Evolutionary conservation across 2,888 invertebrate species (phyloP).

Genomic region (Neoitamus cyanurus): DNA sequence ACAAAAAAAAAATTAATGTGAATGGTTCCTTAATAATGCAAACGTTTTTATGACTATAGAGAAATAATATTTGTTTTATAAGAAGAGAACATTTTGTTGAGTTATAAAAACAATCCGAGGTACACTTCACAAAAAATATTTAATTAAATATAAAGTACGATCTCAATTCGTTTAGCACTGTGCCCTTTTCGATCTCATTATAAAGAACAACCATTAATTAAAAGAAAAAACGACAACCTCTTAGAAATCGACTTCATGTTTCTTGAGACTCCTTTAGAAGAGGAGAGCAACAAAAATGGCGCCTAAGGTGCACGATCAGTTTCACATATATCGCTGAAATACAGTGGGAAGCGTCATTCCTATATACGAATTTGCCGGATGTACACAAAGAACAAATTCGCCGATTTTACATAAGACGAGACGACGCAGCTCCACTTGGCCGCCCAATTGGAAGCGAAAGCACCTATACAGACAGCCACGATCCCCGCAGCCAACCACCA

Average conservation of each 20-base stretch:
- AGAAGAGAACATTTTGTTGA: no score
- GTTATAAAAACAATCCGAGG: no score
- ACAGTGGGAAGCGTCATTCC: neutral
- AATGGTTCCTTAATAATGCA: no score
- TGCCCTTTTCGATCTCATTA: neutral
- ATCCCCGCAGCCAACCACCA: neutral
- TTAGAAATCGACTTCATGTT: neutral
- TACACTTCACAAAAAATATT: no score
- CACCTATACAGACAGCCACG: neutral
- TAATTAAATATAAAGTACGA: neutral
- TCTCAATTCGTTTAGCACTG: neutral
- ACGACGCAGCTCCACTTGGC: neutral
- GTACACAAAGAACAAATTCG: constrained; percentile 13
- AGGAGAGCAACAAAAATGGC: neutral
- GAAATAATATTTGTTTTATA: no score
- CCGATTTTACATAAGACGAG: constrained; percentile 12
- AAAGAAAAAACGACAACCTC: neutral
- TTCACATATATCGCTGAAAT: neutral
- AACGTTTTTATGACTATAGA: no score
- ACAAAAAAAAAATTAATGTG: no score
- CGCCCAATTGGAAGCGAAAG: neutral
- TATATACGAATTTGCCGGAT: constrained; percentile 1
- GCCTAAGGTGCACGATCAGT: neutral
- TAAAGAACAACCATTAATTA: neutral
- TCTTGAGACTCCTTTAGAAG: neutral